Conservation (phyloP, 2,888 invertebrate genomes). For the Phanerotoma sp. region DNA sequence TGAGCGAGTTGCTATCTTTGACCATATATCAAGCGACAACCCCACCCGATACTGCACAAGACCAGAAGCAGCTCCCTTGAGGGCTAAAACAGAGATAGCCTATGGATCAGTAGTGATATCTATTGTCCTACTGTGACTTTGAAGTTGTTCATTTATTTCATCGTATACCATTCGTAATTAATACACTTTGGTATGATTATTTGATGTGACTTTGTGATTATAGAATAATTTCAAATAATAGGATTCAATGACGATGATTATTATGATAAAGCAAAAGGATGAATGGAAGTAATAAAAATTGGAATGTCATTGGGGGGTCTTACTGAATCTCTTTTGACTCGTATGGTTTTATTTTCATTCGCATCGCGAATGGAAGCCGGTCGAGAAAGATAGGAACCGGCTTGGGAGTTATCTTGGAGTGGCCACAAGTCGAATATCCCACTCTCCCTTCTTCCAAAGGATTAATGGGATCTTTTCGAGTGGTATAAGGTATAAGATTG, state of each 20-base stretch:
- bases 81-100: slow-evolving; percentile 15
- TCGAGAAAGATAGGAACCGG: slow-evolving; percentile 13
- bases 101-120: background rate
- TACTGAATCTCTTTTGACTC: slow-evolving; percentile 14
- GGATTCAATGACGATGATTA: no score
- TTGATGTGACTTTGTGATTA: no score
- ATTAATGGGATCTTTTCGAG: slow-evolving; percentile 33
- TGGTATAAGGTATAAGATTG: slow-evolving; percentile 10
- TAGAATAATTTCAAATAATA: no score
- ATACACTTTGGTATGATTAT: no score
- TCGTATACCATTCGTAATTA: no score
- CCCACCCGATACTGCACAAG: slow-evolving; percentile 27
- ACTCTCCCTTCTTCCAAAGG: slow-evolving; percentile 15
- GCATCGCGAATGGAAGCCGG: slow-evolving; percentile 18
- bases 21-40: slow-evolving; percentile 36
- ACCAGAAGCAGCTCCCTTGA: slow-evolving; percentile 23
- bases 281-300: slow-evolving; percentile 4
- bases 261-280: background rate
- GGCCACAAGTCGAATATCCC: slow-evolving; percentile 29
- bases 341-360: slow-evolving; percentile 18
- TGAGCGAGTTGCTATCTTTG: slow-evolving; percentile 27
- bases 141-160: background rate
- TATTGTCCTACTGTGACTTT: slow-evolving; percentile 5
- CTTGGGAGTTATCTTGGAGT: slow-evolving; percentile 33
- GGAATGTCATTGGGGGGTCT: background rate